Percentiles rank a stretch among this genome's conserved stretches.
phyloP scores from a whole-genome alignment of 2,888 invertebrate species.

The Acanthosepion lycidas region DNA sequence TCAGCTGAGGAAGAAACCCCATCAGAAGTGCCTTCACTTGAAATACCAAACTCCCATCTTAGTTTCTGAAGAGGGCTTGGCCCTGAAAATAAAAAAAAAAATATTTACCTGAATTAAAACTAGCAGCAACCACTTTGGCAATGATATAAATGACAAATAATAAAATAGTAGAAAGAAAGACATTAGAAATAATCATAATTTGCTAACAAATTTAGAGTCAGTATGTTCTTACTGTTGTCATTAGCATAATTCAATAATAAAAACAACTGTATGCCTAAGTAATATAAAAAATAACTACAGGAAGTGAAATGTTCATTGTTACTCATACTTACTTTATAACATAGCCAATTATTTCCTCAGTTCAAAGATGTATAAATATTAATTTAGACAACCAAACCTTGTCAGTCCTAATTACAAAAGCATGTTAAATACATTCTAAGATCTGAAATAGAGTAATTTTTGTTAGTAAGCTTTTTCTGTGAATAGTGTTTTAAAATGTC shows the following conservation, averaged over 20 bases:
- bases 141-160: not conserved
- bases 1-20: not conserved
- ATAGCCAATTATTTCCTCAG: not conserved
- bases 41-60: conserved; percentile 42
- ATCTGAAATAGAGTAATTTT: not conserved
- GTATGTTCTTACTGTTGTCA: not conserved
- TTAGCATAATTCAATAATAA: not conserved
- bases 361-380: not conserved
- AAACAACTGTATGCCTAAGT: not conserved
- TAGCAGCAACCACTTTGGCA: not conserved
- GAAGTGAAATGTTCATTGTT: not conserved
- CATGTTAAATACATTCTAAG: no score
- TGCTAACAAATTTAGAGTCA: not conserved
- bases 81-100: conserved; percentile 13
- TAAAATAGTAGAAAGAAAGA: not conserved
- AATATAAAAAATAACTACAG: not conserved
- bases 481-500: not conserved
- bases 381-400: not conserved
- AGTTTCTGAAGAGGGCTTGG: conserved; percentile 42
- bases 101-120: not conserved
- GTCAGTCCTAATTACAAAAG: not conserved
- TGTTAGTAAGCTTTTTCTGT: not conserved
- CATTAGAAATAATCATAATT: not conserved
- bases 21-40: not conserved
- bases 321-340: not conserved